Evolutionary conservation across 2,797 vertebrate genomes (phyloP), one percentile per base, ranked within the genome.

Genomic region (Psittacula echo): DNA sequence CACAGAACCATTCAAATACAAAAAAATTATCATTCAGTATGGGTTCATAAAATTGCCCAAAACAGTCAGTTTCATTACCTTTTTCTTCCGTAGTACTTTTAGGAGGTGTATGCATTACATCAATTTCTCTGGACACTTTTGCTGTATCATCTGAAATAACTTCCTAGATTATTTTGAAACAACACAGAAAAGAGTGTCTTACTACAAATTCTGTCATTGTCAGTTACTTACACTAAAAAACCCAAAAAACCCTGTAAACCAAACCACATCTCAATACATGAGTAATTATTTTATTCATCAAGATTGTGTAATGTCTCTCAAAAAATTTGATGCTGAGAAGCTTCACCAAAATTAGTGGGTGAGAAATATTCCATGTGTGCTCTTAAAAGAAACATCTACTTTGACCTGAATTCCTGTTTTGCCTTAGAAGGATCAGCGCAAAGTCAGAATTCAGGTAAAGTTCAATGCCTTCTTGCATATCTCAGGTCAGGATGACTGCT

Each of bases 91-190:
- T 2, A 89, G 83, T 21, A 62, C 70, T 82, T 50, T 53, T 75
- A 34, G 70, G 58, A 81, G 65, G 37, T 72, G 81, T 85, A 70
- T n/a, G 37, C 30, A 53, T 66, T 67, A 87, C 61, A 64, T 89
- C 60, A 82, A 24, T 89, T 70, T 85, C 68, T 93, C 94, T 73
- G 48, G 89, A 83, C 4, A 37, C 64, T 74, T 97, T 94, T 65
- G 91, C 89, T 54, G 71, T 47, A 62, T 97, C 96, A 65, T 39
- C 71, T 41, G 80, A 77, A 94, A 13, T 80, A 74, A 61, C 77
- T 56, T 96, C 96, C 98, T 98, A 58, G 4, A 83, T 67, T 87
- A 89, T 95, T 89, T 86, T 68, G 47, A 93, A 95, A 85, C 37
- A 92, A 83, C 51, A 68, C 80, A 77, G 32, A 68, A 93, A 58